phyloP scores from a whole-genome alignment of 2,113 vertebrate species.

The Alosa alosa region DNA sequence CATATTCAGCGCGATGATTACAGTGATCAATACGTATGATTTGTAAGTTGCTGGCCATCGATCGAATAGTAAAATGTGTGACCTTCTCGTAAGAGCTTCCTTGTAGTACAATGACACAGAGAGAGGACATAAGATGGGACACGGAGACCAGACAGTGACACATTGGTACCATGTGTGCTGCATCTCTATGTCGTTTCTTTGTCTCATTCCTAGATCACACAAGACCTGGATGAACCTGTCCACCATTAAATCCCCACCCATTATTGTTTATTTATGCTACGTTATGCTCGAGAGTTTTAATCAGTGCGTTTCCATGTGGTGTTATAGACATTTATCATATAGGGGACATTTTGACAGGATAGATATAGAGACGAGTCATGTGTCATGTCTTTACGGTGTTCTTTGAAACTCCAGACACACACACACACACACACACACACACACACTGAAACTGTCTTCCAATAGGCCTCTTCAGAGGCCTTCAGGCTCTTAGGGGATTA shows the following conservation, averaged over 20 bases:
- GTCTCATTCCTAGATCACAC: neutral
- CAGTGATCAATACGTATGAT: slow-evolving; percentile 90
- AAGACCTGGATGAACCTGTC: neutral
- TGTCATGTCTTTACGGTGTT: neutral
- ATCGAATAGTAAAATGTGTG: slow-evolving; percentile 81
- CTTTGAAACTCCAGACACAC: neutral
- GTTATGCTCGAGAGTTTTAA: neutral
- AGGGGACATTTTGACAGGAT: neutral
- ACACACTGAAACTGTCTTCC: neutral
- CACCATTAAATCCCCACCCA: neutral
- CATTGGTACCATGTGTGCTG: slow-evolving; percentile 45
- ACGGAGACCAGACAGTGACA: slow-evolving; percentile 4
- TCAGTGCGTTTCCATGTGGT: neutral
- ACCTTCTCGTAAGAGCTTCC: slow-evolving; percentile 80
- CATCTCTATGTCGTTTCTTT: neutral
- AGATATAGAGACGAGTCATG: neutral
- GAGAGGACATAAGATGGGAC: slow-evolving; percentile 65
- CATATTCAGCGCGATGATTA: slow-evolving; percentile 81
- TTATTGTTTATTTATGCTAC: neutral
- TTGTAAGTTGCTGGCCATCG: slow-evolving; percentile 84
- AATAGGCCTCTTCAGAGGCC: neutral
- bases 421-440: slow-evolving; percentile 3
- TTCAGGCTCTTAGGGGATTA: neutral
- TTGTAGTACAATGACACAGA: slow-evolving; percentile 72
- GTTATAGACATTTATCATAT: neutral